Evolutionary conservation across 1,140 invertebrate genomes (phyloP).

Genomic region (Aricia agestis): DNA sequence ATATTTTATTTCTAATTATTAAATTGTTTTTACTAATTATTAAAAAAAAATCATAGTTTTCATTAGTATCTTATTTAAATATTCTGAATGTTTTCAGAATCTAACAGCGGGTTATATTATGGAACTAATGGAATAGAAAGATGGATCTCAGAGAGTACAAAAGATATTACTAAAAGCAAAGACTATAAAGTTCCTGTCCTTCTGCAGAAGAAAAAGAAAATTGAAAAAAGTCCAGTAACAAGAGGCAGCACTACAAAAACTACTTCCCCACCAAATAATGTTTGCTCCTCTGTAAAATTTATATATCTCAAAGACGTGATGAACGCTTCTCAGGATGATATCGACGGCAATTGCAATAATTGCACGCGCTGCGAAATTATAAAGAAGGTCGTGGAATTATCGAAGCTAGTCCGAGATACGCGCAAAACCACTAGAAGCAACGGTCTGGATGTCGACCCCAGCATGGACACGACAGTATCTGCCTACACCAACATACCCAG

Average conservation of each 20-base stretch:
- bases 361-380: conserved; percentile 7
- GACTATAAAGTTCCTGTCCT: conserved; percentile 1
- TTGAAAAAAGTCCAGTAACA: conserved; percentile 4
- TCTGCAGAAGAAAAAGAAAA: conserved; percentile 10
- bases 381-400: conserved; percentile 6
- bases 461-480: background rate
- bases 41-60: background rate
- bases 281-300: conserved; percentile 7
- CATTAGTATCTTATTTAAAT: background rate
- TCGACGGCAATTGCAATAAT: conserved; percentile 8
- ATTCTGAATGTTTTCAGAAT: background rate
- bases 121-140: conserved; percentile 10
- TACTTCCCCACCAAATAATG: background rate
- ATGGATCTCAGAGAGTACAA: conserved; percentile 10
- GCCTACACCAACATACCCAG: conserved; percentile 10
- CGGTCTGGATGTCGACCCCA: background rate
- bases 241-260: background rate
- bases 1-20: background rate
- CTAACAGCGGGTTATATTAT: conserved; percentile 4
- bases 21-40: no score
- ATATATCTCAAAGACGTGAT: conserved; percentile 5
- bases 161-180: conserved; percentile 4
- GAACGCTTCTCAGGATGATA: background rate
- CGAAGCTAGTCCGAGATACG: conserved; percentile 3
- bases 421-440: conserved; percentile 5